These are phyloP conservation scores for Ivindomyrus marchei DNA, from an alignment of 2,113 vertebrate species.

Conservation along the genomic window DNA sequence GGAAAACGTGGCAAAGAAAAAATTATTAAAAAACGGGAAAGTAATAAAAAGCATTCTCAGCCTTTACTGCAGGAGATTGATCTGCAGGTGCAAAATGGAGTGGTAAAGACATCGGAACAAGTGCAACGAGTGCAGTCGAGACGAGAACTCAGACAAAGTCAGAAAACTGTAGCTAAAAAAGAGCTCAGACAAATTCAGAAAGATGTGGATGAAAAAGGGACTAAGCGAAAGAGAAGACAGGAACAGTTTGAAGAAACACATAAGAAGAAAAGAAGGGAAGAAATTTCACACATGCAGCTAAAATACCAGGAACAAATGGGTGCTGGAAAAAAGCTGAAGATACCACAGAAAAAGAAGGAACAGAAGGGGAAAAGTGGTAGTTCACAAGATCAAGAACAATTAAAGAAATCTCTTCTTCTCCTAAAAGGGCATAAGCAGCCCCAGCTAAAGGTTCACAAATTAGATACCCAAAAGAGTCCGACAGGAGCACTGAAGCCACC, in stretches of 20 bases:
- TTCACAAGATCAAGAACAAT: conserved; percentile 25
- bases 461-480: conserved; percentile 35
- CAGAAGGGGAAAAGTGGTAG: conserved; percentile 17
- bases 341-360: conserved; percentile 23
- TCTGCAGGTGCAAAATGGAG: conserved; percentile 20
- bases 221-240: conserved; percentile 22
- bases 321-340: conserved; percentile 28
- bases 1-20: conserved; percentile 45
- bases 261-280: conserved; percentile 53
- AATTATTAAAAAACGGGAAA: conserved; percentile 34
- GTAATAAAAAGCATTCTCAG: conserved; percentile 23
- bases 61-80: conserved; percentile 12
- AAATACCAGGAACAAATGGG: conserved; percentile 38
- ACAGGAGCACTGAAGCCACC: conserved; percentile 31
- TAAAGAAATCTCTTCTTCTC: conserved; percentile 53
- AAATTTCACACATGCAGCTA: conserved; percentile 25
- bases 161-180: conserved; percentile 27
- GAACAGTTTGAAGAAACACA: conserved; percentile 35
- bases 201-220: conserved; percentile 16
- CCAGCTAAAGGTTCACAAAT: conserved; percentile 64
- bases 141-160: conserved; percentile 53
- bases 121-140: conserved; percentile 30
- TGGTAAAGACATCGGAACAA: not conserved
- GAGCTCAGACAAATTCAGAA: conserved; percentile 42
- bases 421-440: conserved; percentile 70